Evolutionary conservation across 1,140 invertebrate genomes (phyloP).

Genomic region (Solenopsis fugax): DNA sequence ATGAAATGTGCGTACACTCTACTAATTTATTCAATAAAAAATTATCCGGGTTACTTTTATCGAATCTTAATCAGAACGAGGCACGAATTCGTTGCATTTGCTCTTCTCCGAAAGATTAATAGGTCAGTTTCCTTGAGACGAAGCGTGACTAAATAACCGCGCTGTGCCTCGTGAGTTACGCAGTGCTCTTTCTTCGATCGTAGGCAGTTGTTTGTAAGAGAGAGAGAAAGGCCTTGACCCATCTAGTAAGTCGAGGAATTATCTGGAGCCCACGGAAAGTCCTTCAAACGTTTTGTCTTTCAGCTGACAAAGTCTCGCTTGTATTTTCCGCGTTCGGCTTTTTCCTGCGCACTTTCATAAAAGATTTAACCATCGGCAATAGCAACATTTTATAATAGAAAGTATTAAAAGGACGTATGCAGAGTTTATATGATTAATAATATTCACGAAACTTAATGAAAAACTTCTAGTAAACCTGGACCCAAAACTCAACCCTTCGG

Average conservation of each 20-base stretch:
- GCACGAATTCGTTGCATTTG: conserved; percentile 38
- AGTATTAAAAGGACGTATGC: neutral
- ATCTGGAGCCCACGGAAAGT: conserved; percentile 52
- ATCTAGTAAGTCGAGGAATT: conserved; percentile 52
- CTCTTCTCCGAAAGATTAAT: conserved; percentile 72
- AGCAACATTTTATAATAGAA: neutral
- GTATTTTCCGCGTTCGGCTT: conserved; percentile 28
- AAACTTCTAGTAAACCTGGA: neutral
- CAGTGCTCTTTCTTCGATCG: conserved; percentile 76
- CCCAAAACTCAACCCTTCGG: neutral
- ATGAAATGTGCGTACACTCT: neutral
- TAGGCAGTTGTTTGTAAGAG: conserved; percentile 77
- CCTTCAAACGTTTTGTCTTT: conserved; percentile 25
- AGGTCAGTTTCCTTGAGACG: conserved; percentile 74
- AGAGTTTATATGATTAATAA: neutral
- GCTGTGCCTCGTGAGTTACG: conserved; percentile 35
- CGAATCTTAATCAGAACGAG: conserved; percentile 35
- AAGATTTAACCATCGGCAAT: neutral
- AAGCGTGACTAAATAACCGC: conserved; percentile 71
- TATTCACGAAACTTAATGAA: neutral
- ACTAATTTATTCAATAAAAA: conserved; percentile 13
- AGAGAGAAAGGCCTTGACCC: conserved; percentile 67
- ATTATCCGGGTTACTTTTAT: neutral
- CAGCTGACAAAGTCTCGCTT: neutral
- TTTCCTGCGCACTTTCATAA: neutral